Evolutionary conservation across 2,888 invertebrate genomes (phyloP).

Genomic region (Nomada goodeniana): DNA sequence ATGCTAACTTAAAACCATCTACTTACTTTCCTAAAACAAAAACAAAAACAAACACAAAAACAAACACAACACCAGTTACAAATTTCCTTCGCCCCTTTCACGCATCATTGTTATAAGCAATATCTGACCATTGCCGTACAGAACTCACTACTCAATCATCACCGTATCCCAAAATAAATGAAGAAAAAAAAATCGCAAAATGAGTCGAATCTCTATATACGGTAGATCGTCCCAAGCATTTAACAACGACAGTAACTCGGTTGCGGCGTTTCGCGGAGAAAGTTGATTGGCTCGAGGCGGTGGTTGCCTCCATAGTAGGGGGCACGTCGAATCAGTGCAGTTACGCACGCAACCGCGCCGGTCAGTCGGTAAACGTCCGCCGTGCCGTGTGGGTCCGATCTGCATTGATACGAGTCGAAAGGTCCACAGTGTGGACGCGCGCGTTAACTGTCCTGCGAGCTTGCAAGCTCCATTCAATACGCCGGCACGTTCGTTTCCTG

Average conservation of each 20-base stretch:
- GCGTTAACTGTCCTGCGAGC: conserved; percentile 13
- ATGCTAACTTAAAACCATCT: neutral
- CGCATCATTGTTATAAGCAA: neutral
- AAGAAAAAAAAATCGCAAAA: neutral
- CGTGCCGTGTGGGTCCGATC: conserved; percentile 46
- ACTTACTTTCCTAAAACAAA: neutral
- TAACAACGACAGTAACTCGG: conserved; percentile 27
- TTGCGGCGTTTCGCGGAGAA: conserved; percentile 53
- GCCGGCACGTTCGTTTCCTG: conserved; percentile 16
- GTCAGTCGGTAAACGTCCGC: conserved; percentile 70
- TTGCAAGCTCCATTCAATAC: conserved; percentile 20
- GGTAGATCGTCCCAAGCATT: conserved; percentile 28
- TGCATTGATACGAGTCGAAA: neutral
- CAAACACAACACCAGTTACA: neutral
- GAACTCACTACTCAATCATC: neutral
- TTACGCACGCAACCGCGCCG: conserved; percentile 37
- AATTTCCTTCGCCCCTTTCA: neutral
- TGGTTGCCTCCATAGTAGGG: neutral
- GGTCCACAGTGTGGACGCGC: conserved; percentile 23
- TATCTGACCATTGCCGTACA: neutral
- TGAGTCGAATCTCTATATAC: conserved; percentile 34
- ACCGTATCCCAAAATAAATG: neutral
- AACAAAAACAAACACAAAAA: neutral
- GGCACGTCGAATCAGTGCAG: conserved; percentile 53
- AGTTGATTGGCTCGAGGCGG: conserved; percentile 64